Base-by-base conservation (phyloP, 2,888 invertebrate genomes). In the Bhutanitis thaidina region DNA sequence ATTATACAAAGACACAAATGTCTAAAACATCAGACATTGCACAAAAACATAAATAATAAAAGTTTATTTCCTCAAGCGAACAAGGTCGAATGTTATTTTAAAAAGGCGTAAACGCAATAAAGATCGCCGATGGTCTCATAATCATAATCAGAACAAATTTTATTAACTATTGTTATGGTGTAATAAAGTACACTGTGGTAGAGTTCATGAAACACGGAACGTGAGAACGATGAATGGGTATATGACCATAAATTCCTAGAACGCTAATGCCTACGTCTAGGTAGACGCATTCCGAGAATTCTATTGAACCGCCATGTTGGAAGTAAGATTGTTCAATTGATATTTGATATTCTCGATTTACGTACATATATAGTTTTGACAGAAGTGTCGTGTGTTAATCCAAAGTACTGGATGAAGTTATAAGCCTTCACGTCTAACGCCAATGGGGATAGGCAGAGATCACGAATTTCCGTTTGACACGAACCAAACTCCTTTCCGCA, bases 231-330 rank as follows among this genome's bases (percentile, higher is more conserved):
- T 32, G 37, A 36, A 27, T 38, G 32, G 43, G n/a, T 35, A 15
- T 37, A 36, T 9, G 32, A 7, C 25, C 25, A 43, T 43, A 38
- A 48, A 52, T 52, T 52, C 52, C 37, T 43, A 27, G 52, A 52
- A 52, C n/a, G n/a, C n/a, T n/a, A n/a, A n/a, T 43, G 29, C 47
- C 32, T n/a, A 25, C 15, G 41, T 29, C 49, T 49, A 43, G 27
- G 37, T 29, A 38, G 47, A 1, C 29, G 30, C 8, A 14, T 49
- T 32, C 49, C 32, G n/a, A 38, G 49, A 49, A 49, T 37, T 25
- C 20, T 14, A 2, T 34, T 34, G 20, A 20, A 20, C 35, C 12
- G 30, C 32, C 38, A 32, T 13, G 30, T 15, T 43, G 10, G 43
- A 43, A 43, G 16, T 32, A 30, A 32, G 40, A 29, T 25, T 10